These are phyloP conservation scores for Mus pahari DNA, from an alignment of 2,113 vertebrate genomes.

Conservation along the genomic window DNA sequence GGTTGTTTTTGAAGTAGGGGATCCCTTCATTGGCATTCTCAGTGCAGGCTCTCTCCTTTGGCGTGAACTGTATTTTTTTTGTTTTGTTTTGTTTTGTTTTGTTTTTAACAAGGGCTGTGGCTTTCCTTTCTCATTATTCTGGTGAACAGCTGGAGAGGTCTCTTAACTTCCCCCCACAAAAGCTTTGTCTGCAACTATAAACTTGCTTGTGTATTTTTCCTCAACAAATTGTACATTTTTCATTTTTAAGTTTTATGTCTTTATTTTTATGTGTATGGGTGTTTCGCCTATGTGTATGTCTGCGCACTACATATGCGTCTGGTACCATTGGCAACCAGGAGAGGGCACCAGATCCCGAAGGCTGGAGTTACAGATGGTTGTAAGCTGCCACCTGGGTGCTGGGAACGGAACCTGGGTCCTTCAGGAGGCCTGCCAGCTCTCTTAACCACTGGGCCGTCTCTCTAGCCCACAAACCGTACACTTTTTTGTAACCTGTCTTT, in stretches of 20 bases:
- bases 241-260: background rate
- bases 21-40: background rate
- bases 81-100: background rate
- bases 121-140: background rate
- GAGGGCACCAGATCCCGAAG: background rate
- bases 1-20: background rate
- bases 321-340: background rate
- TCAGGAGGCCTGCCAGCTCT: background rate
- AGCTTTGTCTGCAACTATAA: background rate
- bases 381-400: background rate
- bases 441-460: background rate
- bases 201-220: background rate
- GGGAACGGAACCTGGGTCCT: background rate
- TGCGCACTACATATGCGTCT: background rate
- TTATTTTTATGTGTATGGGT: background rate
- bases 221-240: background rate
- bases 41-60: too few relatives aligned
- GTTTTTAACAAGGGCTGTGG: background rate
- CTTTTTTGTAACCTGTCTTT: too few relatives aligned
- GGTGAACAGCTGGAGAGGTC: background rate
- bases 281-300: background rate
- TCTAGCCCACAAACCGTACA: background rate
- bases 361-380: background rate
- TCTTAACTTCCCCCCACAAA: background rate
- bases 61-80: background rate